Percentiles rank a stretch among this genome's conserved stretches.
Conservation (phyloP, 2,797 vertebrate genomes). For the Rachycentron canadum region DNA sequence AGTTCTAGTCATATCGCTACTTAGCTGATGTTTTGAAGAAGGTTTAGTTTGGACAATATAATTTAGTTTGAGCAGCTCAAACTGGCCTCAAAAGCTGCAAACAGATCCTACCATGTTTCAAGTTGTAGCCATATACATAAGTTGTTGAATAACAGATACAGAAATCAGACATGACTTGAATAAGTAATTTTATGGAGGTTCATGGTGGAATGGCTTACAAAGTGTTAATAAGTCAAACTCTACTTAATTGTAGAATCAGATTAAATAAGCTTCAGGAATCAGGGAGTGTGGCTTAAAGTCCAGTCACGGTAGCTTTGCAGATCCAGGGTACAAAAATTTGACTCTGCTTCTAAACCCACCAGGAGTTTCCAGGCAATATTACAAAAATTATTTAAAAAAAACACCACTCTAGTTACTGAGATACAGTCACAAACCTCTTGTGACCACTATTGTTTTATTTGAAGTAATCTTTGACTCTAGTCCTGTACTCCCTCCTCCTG, state of each 20-base stretch:
- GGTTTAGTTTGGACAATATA: too few species aligned
- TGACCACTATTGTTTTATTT: constrained; percentile 29
- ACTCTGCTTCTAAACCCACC: not conserved
- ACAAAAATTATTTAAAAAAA: constrained; percentile 26
- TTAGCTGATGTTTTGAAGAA: not conserved
- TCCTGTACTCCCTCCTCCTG: constrained; percentile 22
- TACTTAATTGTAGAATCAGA: constrained; percentile 43
- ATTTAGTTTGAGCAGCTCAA: too few species aligned
- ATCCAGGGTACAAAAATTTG: constrained; percentile 44
- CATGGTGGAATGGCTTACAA: constrained; percentile 50
- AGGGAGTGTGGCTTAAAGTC: constrained; percentile 26
- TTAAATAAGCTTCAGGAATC: constrained; percentile 61
- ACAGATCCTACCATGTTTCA: too few species aligned
- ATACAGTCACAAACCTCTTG: constrained; percentile 4
- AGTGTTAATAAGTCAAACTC: constrained; percentile 27
- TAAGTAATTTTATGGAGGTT: constrained; percentile 45
- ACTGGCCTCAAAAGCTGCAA: too few species aligned
- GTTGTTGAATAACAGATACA: not conserved
- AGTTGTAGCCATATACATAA: not conserved
- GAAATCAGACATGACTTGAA: constrained; percentile 11
- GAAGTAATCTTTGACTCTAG: constrained; percentile 22
- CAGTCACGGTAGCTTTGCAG: constrained; percentile 20
- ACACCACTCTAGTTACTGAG: not conserved
- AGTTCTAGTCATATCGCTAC: not conserved
- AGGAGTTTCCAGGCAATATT: constrained; percentile 13